Evolutionary conservation across 1,140 invertebrate species (phyloP), one percentile per base, ranked within the genome.

Genomic region (Drosophila teissieri): DNA sequence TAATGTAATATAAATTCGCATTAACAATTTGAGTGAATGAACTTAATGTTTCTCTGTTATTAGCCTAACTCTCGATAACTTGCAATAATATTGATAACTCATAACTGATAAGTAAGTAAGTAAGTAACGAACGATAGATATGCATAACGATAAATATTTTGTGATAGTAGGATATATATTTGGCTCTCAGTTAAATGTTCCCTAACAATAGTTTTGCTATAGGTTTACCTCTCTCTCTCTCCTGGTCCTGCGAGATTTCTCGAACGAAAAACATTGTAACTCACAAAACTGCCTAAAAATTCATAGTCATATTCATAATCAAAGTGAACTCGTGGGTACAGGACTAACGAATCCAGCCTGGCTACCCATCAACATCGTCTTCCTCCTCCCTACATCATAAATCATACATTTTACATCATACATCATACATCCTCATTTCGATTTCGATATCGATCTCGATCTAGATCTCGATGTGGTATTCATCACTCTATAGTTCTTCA

Each of bases 21-120:
- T 80, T 73, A 83, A 84, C 80, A 80, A 78, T 84, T 84, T 77
- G 62, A 85, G 77, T 84, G 77, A 85, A 88, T 88, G 69, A 88
- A 85, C 79, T 83, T 88, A 73, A 67, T 79, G 76, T 74, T 79
- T 64, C 45, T 78, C 52, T 79, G 55, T 84, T 80, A 72, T 68
- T 82, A 86, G 84, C 84, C 83, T 86, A 88, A 86, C 84, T 88
- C 60, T 88, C 83, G 76, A 86, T 78, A 85, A 85, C 82, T 86
- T 83, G 80, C 65, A 79, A 74, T 81, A 80, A 78, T 79, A 55
- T 78, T 58, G 37, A 39, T 55, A 57, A 79, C 45, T 67, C 64
- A 70, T 70, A 70, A 70, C 53, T 69, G 40, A 79, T 61, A 58
- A 46, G 61, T 77, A 60, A 72, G 56, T 61, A 58, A 46, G 61